phyloP scores from a whole-genome alignment of 2,113 vertebrate species.

The Hyaena hyaena region DNA sequence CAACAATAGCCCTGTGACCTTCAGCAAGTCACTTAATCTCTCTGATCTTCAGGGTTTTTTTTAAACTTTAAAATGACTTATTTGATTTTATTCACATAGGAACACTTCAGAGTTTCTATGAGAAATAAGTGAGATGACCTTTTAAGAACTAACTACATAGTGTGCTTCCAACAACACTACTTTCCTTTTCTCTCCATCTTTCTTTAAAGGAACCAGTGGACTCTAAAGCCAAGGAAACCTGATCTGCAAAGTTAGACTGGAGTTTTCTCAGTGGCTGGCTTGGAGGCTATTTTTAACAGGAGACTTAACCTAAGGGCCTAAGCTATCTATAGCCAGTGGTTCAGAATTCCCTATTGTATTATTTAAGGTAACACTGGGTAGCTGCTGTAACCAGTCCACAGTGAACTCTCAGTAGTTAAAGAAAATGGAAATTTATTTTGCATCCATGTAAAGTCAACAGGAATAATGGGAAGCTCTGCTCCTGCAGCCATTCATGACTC shows the following conservation, averaged over 20 bases:
- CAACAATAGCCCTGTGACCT: background rate
- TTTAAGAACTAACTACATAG: background rate
- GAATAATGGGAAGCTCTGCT: background rate
- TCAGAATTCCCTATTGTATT: background rate
- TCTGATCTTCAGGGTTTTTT: background rate
- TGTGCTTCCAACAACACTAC: background rate
- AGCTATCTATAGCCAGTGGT: background rate
- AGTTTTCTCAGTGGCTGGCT: background rate
- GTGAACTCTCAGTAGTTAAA: background rate
- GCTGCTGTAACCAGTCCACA: background rate
- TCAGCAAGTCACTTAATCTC: background rate
- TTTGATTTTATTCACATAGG: background rate
- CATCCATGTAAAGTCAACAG: background rate
- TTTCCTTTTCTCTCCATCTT: background rate
- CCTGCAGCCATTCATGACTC: background rate
- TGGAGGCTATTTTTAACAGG: background rate
- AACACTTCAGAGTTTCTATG: background rate
- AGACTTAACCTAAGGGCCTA: background rate
- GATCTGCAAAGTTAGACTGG: background rate
- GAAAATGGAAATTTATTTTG: conserved; percentile 23
- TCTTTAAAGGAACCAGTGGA: background rate
- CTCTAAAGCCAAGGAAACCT: background rate
- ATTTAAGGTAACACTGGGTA: background rate
- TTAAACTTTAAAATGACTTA: conserved; percentile 24
- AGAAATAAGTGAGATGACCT: background rate